These are phyloP conservation scores for Oreocharis arfaki DNA, from an alignment of 2,113 vertebrate genomes.

Conservation along the genomic window DNA sequence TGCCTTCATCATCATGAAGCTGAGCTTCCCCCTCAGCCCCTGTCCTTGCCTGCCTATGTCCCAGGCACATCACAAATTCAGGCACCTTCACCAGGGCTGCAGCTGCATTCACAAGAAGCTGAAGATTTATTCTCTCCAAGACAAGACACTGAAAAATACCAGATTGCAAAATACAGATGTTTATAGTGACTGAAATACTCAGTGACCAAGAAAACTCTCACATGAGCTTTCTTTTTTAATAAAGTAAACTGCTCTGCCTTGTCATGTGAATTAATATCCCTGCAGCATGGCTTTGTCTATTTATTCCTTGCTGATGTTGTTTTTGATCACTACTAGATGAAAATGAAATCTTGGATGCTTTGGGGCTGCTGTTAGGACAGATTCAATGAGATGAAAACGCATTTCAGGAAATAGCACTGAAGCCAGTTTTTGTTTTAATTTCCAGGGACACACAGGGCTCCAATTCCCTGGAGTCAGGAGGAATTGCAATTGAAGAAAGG, in stretches of 20 bases:
- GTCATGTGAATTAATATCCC: slow-evolving; percentile 48
- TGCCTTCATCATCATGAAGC: neutral
- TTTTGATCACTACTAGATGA: slow-evolving; percentile 47
- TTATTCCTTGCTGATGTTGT: slow-evolving; percentile 44
- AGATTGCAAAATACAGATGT: neutral
- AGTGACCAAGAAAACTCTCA: neutral
- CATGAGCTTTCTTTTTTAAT: slow-evolving; percentile 17
- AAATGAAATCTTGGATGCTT: slow-evolving; percentile 49
- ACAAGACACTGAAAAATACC: neutral
- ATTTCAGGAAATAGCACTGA: slow-evolving; percentile 31
- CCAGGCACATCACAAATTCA: neutral
- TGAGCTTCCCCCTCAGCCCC: neutral
- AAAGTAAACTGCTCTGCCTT: slow-evolving; percentile 8
- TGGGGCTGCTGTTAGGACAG: slow-evolving; percentile 7
- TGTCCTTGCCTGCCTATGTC: neutral
- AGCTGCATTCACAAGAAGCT: neutral
- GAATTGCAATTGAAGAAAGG: neutral
- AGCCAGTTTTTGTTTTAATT: slow-evolving; percentile 44
- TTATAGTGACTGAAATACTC: neutral
- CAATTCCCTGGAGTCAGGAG: neutral
- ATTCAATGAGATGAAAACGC: slow-evolving; percentile 6
- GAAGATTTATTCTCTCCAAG: neutral
- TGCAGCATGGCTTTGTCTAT: neutral
- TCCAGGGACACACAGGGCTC: neutral
- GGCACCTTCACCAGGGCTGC: neutral